These are phyloP conservation scores for Opisthograptis luteolata DNA, from an alignment of 2,888 invertebrate species.

Conservation along the genomic window DNA sequence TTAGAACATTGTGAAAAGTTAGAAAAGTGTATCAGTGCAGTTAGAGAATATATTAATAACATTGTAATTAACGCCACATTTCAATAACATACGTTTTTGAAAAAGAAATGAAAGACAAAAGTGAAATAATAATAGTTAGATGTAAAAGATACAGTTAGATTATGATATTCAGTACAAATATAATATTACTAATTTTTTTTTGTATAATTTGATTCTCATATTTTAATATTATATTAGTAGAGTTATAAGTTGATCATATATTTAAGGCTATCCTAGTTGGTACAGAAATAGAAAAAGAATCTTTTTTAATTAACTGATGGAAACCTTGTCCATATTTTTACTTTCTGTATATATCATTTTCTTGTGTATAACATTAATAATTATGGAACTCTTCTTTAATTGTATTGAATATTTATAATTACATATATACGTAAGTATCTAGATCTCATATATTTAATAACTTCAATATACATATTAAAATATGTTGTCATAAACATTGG, in stretches of 20 bases:
- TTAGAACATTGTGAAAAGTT: background rate
- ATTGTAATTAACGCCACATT: constrained; percentile 16
- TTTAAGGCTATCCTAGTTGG: no score
- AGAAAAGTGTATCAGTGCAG: background rate
- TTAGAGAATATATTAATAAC: background rate
- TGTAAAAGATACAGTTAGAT: constrained; percentile 41
- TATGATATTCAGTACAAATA: constrained; percentile 43
- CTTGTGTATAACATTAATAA: no score
- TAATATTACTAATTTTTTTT: constrained; percentile 27
- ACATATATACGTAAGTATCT: background rate
- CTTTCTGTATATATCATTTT: no score
- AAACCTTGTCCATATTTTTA: no score
- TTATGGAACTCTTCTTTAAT: background rate
- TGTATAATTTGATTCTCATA: constrained; percentile 9
- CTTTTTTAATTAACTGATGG: no score
- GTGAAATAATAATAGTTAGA: constrained; percentile 74
- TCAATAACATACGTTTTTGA: constrained; percentile 42
- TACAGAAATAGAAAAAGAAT: no score
- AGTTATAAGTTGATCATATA: no score
- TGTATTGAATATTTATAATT: background rate
- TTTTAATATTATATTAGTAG: no score
- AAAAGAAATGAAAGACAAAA: constrained; percentile 77
- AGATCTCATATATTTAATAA: background rate
- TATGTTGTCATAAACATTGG: background rate
- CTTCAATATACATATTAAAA: background rate